Evolutionary conservation across 2,113 vertebrate genomes (phyloP).

Genomic region (Phoxinus phoxinus): DNA sequence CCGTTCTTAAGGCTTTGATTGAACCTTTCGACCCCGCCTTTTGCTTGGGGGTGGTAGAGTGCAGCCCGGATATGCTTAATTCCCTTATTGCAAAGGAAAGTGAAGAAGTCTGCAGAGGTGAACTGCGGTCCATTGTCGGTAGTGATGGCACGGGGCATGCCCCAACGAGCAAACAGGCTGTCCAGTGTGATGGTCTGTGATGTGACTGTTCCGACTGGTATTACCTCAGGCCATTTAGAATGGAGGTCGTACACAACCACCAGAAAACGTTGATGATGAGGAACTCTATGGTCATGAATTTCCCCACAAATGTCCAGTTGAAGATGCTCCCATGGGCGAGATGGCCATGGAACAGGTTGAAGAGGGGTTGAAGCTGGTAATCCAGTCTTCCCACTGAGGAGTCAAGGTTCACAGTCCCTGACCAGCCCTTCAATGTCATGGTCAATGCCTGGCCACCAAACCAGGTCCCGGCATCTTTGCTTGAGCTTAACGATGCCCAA

Average conservation of each 20-base stretch:
- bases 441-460: not conserved
- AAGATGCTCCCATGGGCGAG: conserved; percentile 32
- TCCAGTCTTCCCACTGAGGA: not conserved
- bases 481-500: not conserved
- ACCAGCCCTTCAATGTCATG: too few species aligned
- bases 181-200: not conserved
- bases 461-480: not conserved
- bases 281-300: conserved; percentile 17
- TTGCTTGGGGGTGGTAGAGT: not conserved
- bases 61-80: not conserved
- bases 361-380: not conserved
- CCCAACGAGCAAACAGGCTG: not conserved
- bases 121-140: not conserved
- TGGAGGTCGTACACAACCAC: conserved; percentile 41
- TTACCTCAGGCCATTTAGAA: conserved; percentile 37
- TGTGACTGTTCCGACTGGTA: not conserved
- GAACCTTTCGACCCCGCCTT: not conserved
- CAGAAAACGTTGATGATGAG: conserved; percentile 25
- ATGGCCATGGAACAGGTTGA: too few species aligned
- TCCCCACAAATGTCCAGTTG: not conserved
- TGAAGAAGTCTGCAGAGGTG: not conserved
- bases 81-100: not conserved
- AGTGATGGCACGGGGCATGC: not conserved
- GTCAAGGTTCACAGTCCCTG: too few species aligned
- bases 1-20: not conserved